Base-by-base conservation (phyloP, 2,888 invertebrate species). In the Argynnis bischoffii region DNA sequence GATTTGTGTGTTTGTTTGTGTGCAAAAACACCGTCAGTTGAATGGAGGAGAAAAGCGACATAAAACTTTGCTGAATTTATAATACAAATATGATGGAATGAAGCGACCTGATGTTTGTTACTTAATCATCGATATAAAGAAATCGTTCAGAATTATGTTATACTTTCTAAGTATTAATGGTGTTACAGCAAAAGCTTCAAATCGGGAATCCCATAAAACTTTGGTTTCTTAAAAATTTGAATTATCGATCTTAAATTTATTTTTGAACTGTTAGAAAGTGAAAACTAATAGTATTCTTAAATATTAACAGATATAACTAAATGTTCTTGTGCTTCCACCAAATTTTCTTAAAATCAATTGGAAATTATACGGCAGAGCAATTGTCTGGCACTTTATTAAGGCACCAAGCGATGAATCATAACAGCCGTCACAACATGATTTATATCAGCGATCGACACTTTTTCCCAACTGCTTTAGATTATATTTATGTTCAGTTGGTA, bases 1-100 rank as follows among this genome's bases (percentile, higher is more conserved):
- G 79, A 80, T 80, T 79, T 80, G 80, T 79, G 78, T 74, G 78
- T 78, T 75, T 66, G 77, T 76, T 72, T 75, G 78, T 77, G 66
- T 73, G 77, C 74, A 77, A 76, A 78, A 78, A 77, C 74, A 72
- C 72, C 75, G 74, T 73, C 73, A 72, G 69, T 53, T 72, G 69
- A 72, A 74, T 74, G 76, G 69, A 71, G 60, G 64, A 55, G 59
- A 67, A 64, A 66, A 73, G 69, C 66, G 59, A 66, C 54, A 66
- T 71, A 61, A 61, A 64, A 72, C 59, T 61, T 18, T 35, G 35
- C 51, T 64, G 71, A 73, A 73, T 73, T 71, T 46, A 67, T 73
- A 69, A 65, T 69, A 55, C 54, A 67, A 64, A 67, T 69, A 67
- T 67, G 64, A 66, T 68, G 60, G 64, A 67, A 70, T 66, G 63